A percentile compares a stretch with the other conserved stretches of the same genome.
Conservation (phyloP, 2,888 invertebrate species). For the Mesorhabditis spiculigera region DNA sequence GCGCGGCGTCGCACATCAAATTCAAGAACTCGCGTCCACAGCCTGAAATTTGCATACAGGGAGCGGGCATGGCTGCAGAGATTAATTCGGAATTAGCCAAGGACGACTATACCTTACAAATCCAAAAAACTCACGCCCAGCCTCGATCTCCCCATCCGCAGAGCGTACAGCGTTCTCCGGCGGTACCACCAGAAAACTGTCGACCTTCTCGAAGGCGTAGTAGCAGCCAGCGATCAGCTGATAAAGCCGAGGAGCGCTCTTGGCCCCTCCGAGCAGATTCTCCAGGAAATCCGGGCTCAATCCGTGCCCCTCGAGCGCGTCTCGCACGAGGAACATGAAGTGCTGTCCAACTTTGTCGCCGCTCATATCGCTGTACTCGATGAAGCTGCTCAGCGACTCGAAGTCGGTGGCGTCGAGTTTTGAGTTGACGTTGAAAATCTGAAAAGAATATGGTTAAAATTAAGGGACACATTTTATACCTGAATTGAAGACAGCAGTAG, state of each 20-base stretch:
- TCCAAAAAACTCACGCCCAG: too few relatives aligned
- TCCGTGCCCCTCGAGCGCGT: background rate
- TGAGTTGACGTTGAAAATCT: background rate
- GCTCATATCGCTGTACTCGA: background rate
- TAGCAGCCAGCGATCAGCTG: background rate
- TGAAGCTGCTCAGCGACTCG: background rate
- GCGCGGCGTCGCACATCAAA: too few relatives aligned
- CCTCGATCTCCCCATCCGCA: too few relatives aligned
- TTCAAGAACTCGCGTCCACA: too few relatives aligned
- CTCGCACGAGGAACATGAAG: background rate
- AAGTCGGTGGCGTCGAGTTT: background rate
- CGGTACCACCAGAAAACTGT: background rate
- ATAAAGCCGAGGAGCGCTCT: too few relatives aligned
- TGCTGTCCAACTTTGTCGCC: constrained; percentile 1
- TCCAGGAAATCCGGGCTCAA: background rate
- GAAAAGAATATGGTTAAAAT: background rate
- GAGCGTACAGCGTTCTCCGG: background rate
- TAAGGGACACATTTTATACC: background rate
- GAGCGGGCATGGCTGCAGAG: too few relatives aligned
- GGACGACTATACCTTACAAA: too few relatives aligned
- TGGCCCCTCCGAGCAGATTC: background rate
- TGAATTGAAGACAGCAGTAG: constrained; percentile 1
- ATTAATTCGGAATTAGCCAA: too few relatives aligned
- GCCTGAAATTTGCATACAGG: too few relatives aligned
- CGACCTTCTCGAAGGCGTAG: background rate